A percentile compares a stretch with the other conserved stretches of the same genome.
phyloP scores from a whole-genome alignment of 2,888 invertebrate genomes.

The Lochmaea capreae region DNA sequence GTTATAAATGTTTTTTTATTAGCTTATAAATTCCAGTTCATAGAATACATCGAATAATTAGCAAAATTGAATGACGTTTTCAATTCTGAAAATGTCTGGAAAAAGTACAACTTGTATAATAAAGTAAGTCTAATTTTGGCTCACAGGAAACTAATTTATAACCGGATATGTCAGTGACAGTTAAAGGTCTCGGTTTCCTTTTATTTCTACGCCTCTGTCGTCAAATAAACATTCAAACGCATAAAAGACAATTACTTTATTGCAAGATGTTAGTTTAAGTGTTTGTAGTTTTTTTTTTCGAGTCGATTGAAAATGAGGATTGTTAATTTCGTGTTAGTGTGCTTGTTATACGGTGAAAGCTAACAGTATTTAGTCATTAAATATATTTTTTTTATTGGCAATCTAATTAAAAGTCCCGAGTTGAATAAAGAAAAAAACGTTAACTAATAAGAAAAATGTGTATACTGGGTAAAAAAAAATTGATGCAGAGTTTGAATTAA shows the following conservation, averaged over 20 bases:
- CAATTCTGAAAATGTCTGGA: too few relatives aligned
- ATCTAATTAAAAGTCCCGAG: neutral
- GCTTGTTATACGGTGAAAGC: conserved; percentile 14
- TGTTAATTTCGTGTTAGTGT: conserved; percentile 15
- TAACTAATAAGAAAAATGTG: too few relatives aligned
- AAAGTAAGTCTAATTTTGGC: too few relatives aligned
- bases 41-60: too few relatives aligned
- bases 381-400: neutral
- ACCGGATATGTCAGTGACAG: too few relatives aligned
- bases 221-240: conserved; percentile 9
- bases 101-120: too few relatives aligned
- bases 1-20: too few relatives aligned
- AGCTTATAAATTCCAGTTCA: too few relatives aligned
- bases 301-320: conserved; percentile 12
- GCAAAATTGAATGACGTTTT: too few relatives aligned
- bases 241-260: conserved; percentile 16
- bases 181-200: neutral
- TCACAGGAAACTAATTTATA: too few relatives aligned
- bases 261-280: conserved; percentile 13
- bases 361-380: conserved; percentile 15
- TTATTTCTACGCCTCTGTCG: neutral
- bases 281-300: neutral
- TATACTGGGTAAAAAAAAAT: too few relatives aligned
- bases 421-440: neutral
- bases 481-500: too few relatives aligned